phyloP scores from a whole-genome alignment of 2,888 invertebrate genomes.

The Eristalis intricaria region DNA sequence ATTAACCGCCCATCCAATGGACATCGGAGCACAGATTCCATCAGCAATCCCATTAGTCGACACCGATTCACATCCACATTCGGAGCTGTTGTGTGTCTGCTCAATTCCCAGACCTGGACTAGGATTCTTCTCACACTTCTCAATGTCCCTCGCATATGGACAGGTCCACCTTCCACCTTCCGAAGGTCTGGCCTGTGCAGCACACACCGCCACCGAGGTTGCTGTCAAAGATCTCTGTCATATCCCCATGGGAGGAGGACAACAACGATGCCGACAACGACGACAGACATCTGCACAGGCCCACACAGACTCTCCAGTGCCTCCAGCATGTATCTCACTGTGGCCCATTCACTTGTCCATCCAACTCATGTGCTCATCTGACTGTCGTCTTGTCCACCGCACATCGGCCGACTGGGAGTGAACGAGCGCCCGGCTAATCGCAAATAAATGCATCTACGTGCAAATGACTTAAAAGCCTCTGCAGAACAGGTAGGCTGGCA shows the following conservation, averaged over 20 bases:
- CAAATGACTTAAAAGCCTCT: slow-evolving; percentile 67
- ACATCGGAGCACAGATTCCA: neutral
- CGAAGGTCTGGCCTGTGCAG: neutral
- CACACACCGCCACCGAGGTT: neutral
- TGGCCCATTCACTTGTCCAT: slow-evolving; percentile 23
- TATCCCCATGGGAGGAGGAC: slow-evolving; percentile 32
- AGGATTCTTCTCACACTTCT: neutral
- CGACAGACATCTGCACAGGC: neutral
- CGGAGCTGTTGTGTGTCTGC: neutral
- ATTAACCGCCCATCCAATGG: neutral
- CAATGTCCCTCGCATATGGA: neutral
- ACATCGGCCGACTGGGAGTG: slow-evolving; percentile 22
- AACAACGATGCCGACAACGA: neutral
- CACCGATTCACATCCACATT: neutral
- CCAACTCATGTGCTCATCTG: slow-evolving; percentile 33
- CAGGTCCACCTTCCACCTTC: neutral
- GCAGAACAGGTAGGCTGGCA: slow-evolving; percentile 9
- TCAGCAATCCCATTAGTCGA: neutral
- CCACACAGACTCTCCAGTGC: slow-evolving; percentile 22
- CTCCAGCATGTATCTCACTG: neutral
- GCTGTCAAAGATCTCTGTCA: slow-evolving; percentile 30
- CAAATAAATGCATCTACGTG: slow-evolving; percentile 72
- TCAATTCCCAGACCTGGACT: neutral
- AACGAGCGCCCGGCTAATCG: slow-evolving; percentile 48
- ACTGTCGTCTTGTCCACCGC: slow-evolving; percentile 48